A percentile compares a stretch with the other conserved stretches of the same genome.
Conservation (phyloP, 2,888 invertebrate species). For the Sthenelais limicola region DNA sequence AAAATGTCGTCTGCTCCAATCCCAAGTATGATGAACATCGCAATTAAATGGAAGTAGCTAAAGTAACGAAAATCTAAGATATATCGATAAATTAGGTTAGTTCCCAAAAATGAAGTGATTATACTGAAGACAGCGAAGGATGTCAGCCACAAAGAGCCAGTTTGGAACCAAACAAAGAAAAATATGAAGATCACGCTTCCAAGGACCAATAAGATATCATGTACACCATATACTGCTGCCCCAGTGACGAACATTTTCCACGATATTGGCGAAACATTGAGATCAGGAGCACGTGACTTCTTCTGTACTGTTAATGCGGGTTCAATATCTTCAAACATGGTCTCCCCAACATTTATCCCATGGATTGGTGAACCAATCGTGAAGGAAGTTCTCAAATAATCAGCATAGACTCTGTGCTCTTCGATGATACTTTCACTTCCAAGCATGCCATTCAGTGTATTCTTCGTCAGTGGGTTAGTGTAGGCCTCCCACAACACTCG, state of each 20-base stretch:
- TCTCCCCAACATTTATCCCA: slow-evolving; percentile 39
- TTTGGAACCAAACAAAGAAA: slow-evolving; percentile 51
- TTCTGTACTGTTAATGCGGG: slow-evolving; percentile 24
- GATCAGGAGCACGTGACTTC: slow-evolving; percentile 11
- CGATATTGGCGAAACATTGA: slow-evolving; percentile 45
- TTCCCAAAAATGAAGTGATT: slow-evolving; percentile 48
- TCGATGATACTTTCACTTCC: slow-evolving; percentile 47
- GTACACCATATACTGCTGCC: slow-evolving; percentile 41
- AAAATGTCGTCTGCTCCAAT: slow-evolving; percentile 56
- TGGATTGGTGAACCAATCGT: slow-evolving; percentile 47
- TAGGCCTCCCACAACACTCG: slow-evolving; percentile 48
- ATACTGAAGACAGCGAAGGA: slow-evolving; percentile 52
- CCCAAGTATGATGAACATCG: slow-evolving; percentile 55
- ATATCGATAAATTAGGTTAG: slow-evolving; percentile 53
- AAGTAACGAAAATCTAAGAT: slow-evolving; percentile 52
- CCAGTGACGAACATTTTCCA: slow-evolving; percentile 41
- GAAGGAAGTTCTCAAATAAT: slow-evolving; percentile 43
- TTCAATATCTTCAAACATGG: slow-evolving; percentile 31
- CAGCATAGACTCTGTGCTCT: slow-evolving; percentile 16
- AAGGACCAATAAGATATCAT: slow-evolving; percentile 49
- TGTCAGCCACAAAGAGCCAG: slow-evolving; percentile 52
- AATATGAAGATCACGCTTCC: slow-evolving; percentile 53
- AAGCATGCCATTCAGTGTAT: slow-evolving; percentile 45
- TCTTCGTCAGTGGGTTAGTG: slow-evolving; percentile 41
- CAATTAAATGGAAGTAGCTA: slow-evolving; percentile 53